A percentile compares a stretch with the other conserved stretches of the same genome.
These are phyloP conservation scores for Campylomormyrus numenius DNA, from an alignment of 2,113 vertebrate genomes.

Conservation along the genomic window DNA sequence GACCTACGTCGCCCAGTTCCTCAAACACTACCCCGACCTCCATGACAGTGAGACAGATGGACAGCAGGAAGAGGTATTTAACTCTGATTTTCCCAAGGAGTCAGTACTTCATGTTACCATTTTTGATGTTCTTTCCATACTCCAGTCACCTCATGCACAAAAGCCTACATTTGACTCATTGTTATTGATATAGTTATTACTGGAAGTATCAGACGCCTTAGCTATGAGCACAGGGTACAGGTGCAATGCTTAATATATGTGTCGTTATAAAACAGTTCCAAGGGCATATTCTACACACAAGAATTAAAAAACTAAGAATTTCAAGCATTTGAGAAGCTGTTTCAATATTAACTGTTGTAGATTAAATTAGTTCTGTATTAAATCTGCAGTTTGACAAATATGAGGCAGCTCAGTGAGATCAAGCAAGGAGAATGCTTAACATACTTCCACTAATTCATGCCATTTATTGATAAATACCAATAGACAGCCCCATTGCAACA, in stretches of 20 bases:
- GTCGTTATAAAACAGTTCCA: neutral
- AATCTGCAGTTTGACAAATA: neutral
- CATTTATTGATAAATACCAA: neutral
- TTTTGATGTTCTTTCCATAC: neutral
- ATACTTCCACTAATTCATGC: neutral
- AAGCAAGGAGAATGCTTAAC: neutral
- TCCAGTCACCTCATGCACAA: neutral
- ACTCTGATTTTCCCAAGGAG: constrained; percentile 23
- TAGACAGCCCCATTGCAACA: neutral
- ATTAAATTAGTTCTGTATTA: neutral
- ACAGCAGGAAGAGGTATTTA: constrained; percentile 73
- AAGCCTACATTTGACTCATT: neutral
- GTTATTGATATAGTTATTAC: neutral
- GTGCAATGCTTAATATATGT: neutral
- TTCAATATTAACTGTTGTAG: neutral
- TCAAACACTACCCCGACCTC: constrained; percentile 84
- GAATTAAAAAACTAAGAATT: neutral
- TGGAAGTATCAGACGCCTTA: neutral
- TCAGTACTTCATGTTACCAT: neutral
- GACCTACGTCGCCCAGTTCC: constrained; percentile 96
- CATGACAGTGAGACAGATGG: constrained; percentile 65
- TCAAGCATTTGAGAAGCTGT: neutral
- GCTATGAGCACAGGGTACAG: neutral
- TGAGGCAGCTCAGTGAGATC: neutral
- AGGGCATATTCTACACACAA: neutral